Evolutionary conservation across 2,113 vertebrate genomes (phyloP).

Genomic region (Daphoenositta chrysoptera): DNA sequence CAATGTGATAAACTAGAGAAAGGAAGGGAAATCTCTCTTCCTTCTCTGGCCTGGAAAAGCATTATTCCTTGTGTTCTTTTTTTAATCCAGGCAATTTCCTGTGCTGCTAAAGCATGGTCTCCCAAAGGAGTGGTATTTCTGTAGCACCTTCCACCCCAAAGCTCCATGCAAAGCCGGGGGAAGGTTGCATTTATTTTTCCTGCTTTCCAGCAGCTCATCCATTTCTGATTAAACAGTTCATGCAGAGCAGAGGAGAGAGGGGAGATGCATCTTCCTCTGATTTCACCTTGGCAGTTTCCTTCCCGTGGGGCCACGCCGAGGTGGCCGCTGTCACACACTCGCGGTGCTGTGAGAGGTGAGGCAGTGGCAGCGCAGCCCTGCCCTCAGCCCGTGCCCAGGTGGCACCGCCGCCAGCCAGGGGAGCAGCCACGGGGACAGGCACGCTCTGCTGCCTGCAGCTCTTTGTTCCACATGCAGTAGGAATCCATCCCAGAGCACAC

Average conservation of each 20-base stretch:
- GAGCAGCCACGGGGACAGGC: neutral
- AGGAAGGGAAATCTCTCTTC: neutral
- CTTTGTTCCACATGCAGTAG: neutral
- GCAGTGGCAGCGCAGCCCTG: neutral
- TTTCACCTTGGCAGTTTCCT: neutral
- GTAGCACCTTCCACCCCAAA: neutral
- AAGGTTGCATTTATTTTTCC: neutral
- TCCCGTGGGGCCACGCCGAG: neutral
- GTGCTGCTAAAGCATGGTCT: neutral
- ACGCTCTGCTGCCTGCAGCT: neutral
- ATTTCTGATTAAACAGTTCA: neutral
- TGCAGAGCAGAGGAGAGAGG: neutral
- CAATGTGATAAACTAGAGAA: neutral
- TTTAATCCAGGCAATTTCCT: slow-evolving; percentile 8
- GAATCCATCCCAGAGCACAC: neutral
- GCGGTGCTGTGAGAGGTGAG: neutral
- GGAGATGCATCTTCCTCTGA: neutral
- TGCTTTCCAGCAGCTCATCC: neutral
- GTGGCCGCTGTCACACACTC: neutral
- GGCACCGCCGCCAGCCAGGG: neutral
- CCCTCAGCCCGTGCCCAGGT: neutral
- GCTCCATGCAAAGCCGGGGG: neutral
- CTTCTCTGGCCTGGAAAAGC: neutral
- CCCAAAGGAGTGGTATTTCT: neutral
- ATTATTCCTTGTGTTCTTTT: neutral